Conservation (phyloP, 2,888 invertebrate genomes). For the Napeogenes sylphis region DNA sequence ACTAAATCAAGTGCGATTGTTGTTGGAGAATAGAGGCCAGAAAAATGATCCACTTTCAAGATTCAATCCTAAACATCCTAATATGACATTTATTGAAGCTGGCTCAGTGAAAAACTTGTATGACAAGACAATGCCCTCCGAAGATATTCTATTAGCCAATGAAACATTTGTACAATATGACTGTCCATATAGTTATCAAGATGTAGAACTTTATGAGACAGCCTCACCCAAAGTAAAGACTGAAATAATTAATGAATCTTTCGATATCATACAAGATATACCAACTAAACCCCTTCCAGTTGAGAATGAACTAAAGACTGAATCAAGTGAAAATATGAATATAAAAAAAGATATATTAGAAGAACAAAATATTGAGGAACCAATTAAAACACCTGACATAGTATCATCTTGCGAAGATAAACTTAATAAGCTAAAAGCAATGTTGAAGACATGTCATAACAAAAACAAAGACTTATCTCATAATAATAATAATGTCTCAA, state of each 20-base stretch:
- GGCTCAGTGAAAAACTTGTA: constrained; percentile 53
- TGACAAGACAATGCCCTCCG: constrained; percentile 60
- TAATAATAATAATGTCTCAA: constrained; percentile 8
- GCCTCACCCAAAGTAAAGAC: constrained; percentile 48
- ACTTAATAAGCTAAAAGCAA: constrained; percentile 52
- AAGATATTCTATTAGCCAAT: constrained; percentile 53
- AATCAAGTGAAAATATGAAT: constrained; percentile 20
- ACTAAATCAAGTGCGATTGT: constrained; percentile 49
- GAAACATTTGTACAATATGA: constrained; percentile 46
- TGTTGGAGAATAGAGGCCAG: constrained; percentile 43
- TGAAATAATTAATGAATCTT: constrained; percentile 38
- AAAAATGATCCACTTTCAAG: constrained; percentile 33
- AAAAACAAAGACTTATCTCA: constrained; percentile 4
- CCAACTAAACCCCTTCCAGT: constrained; percentile 9
- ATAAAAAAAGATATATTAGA: constrained; percentile 18
- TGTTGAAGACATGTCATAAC: constrained; percentile 26
- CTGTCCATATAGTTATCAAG: constrained; percentile 44
- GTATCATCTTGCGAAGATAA: constrained; percentile 63
- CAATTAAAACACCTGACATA: constrained; percentile 26
- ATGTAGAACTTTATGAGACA: constrained; percentile 41
- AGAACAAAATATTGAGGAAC: neutral
- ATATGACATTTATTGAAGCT: constrained; percentile 53
- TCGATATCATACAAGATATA: constrained; percentile 35
- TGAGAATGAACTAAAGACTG: constrained; percentile 9
- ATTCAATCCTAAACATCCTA: constrained; percentile 39